Evolutionary conservation across 2,113 vertebrate species (phyloP).

Genomic region (Mustela nigripes): DNA sequence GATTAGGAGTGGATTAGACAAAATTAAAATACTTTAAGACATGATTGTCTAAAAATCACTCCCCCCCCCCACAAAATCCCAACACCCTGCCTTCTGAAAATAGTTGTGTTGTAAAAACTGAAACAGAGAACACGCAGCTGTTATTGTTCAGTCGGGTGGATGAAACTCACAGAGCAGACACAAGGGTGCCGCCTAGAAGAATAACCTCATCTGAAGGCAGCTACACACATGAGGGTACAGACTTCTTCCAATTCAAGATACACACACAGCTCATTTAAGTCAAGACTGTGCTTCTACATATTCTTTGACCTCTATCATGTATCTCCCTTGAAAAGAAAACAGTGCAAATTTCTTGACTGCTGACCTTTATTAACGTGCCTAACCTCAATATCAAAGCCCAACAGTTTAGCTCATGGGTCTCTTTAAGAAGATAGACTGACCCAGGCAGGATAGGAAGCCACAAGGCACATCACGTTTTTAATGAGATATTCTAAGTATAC

Average conservation of each 20-base stretch:
- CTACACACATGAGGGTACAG: no score
- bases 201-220: neutral
- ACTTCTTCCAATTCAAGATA: constrained; percentile 29
- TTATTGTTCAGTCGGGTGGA: neutral
- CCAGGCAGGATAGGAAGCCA: neutral
- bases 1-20: neutral
- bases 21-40: neutral
- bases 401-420: neutral
- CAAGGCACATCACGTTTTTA: neutral
- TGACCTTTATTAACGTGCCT: neutral
- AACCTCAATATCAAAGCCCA: neutral
- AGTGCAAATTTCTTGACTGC: neutral
- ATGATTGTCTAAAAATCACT: neutral
- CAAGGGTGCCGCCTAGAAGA: neutral
- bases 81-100: neutral
- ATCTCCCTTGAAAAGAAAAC: constrained; percentile 5
- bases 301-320: neutral
- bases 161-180: neutral
- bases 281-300: neutral
- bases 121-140: neutral
- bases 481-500: neutral
- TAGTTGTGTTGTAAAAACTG: neutral
- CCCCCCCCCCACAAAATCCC: neutral
- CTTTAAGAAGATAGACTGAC: neutral
- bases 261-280: neutral